Evolutionary conservation across 2,888 invertebrate genomes (phyloP).

Genomic region (Callyntrura sp.): DNA sequence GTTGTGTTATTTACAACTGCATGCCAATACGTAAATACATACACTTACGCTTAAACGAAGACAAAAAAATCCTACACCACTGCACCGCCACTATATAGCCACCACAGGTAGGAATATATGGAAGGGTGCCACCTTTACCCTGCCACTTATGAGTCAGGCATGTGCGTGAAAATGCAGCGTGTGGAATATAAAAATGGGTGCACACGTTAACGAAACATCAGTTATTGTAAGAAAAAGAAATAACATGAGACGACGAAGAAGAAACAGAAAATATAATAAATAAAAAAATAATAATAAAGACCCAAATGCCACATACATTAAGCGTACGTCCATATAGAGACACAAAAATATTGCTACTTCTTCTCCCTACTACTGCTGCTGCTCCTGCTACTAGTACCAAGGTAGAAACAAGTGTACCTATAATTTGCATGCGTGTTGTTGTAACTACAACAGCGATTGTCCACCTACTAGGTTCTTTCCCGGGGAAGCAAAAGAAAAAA

Average conservation of each 20-base stretch:
- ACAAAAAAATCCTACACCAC: neutral
- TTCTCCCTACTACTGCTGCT: too few species aligned
- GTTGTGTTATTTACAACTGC: slow-evolving; percentile 9
- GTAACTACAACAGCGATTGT: neutral
- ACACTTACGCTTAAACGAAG: neutral
- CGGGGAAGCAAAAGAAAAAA: too few species aligned
- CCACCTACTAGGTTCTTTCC: too few species aligned
- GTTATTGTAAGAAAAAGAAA: slow-evolving; percentile 15
- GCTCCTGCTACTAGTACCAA: too few species aligned
- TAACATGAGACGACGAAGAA: neutral
- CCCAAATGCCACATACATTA: too few species aligned
- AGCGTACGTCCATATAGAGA: neutral
- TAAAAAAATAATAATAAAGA: too few species aligned
- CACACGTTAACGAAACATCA: slow-evolving; percentile 12
- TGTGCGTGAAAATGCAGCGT: slow-evolving; percentile 41
- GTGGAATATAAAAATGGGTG: neutral
- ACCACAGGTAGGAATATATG: neutral
- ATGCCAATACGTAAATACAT: slow-evolving; percentile 28
- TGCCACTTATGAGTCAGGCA: neutral
- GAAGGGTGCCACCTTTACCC: neutral
- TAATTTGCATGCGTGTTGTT: neutral
- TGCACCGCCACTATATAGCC: neutral
- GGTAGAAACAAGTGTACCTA: neutral
- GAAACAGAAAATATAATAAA: too few species aligned
- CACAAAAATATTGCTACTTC: neutral